Percentiles rank a stretch among this genome's conserved stretches.
phyloP scores from a whole-genome alignment of 2,797 vertebrate species.

The Neosilurus mollespiculum region DNA sequence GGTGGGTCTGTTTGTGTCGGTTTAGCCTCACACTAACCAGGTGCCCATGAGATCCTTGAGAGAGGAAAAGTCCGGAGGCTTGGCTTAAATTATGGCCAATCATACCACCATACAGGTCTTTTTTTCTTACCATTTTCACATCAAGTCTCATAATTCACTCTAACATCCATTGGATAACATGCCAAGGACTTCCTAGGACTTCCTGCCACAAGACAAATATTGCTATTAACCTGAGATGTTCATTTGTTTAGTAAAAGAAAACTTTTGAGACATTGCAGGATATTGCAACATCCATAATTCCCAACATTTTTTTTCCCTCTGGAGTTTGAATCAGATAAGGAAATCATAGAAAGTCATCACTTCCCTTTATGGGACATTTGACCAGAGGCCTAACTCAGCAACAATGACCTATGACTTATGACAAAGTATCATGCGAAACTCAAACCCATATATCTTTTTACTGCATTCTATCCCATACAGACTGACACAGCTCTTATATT shows the following conservation, averaged over 20 bases:
- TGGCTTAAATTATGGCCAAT: conserved; percentile 41
- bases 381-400: conserved; percentile 7
- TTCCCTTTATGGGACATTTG: conserved; percentile 27
- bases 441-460: conserved; percentile 38
- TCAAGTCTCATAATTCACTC: background rate
- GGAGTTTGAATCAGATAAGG: conserved; percentile 31
- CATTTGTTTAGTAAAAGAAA: conserved; percentile 1
- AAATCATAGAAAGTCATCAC: conserved; percentile 34
- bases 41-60: conserved; percentile 57
- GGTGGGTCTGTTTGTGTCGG: conserved; percentile 67
- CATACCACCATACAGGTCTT: background rate
- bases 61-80: conserved; percentile 50
- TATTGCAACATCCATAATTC: conserved; percentile 20
- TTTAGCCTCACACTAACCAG: conserved; percentile 71
- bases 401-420: conserved; percentile 28
- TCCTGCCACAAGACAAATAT: background rate
- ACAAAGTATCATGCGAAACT: conserved; percentile 21
- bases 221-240: background rate
- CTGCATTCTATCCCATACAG: conserved; percentile 9
- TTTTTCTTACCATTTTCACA: conserved; percentile 6
- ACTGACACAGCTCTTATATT: conserved; percentile 28
- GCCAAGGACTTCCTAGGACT: background rate
- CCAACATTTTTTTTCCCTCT: conserved; percentile 16
- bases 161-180: background rate
- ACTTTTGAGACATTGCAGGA: conserved; percentile 3